phyloP scores from a whole-genome alignment of 1,140 invertebrate species.

The Diprion similis region DNA sequence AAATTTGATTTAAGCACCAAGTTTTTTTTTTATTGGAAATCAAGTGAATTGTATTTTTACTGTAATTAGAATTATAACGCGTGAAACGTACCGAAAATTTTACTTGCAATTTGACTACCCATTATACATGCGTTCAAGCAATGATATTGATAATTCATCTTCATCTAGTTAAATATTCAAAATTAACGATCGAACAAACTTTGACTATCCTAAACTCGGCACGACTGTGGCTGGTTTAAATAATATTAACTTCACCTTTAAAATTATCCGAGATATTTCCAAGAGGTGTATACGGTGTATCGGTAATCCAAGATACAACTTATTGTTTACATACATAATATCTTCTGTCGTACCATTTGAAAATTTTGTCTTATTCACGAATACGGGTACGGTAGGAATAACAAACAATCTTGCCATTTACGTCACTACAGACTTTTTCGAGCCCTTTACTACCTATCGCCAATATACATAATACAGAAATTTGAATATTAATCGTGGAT shows the following conservation, averaged over 20 bases:
- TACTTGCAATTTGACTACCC: too few relatives aligned
- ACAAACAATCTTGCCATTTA: not conserved
- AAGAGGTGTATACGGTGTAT: too few relatives aligned
- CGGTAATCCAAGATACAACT: not conserved
- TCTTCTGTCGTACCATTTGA: not conserved
- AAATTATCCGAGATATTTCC: not conserved
- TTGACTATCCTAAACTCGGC: too few relatives aligned
- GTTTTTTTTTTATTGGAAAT: too few relatives aligned
- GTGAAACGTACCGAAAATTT: too few relatives aligned
- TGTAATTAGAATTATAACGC: too few relatives aligned
- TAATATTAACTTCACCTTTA: slow-evolving; percentile 1
- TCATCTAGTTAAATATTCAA: too few relatives aligned
- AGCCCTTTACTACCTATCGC: not conserved
- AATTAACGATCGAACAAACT: too few relatives aligned
- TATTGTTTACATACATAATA: not conserved
- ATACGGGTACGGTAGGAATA: not conserved
- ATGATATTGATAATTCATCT: too few relatives aligned
- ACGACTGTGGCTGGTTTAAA: not conserved
- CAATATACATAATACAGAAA: not conserved
- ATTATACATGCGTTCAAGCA: too few relatives aligned
- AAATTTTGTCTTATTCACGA: not conserved
- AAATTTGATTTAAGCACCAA: too few relatives aligned
- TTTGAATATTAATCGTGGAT: not conserved
- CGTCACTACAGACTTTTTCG: not conserved
- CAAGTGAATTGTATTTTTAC: too few relatives aligned